Base-by-base conservation (phyloP, 2,113 vertebrate species). In the Hyperopisus bebe region DNA sequence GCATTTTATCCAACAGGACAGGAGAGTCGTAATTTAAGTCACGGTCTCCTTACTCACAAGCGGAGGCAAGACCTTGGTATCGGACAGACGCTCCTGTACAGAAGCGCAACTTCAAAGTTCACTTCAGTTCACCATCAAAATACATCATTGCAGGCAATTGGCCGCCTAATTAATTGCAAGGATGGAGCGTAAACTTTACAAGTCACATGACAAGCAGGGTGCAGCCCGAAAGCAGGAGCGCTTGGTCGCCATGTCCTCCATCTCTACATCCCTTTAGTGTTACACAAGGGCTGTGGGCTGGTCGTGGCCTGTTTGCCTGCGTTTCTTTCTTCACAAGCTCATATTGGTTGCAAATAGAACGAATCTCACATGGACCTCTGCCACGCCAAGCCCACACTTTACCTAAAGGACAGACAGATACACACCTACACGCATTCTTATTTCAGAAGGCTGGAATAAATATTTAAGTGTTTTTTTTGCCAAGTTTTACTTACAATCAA, bases 111-210 rank as follows among this genome's bases (percentile, higher is more conserved):
- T 92, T 93, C 80, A 92, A 88, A 91, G 91, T 53, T 90, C 88
- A 92, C 55, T 47, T 77, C 39, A 53, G 66, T 55, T 91, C 93
- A 92, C 88, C 35, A 42, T 84, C 88, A 74, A 90, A 70, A 91
- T 88, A 94, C 92, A 66, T 90, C 92, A 89, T 83, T 91, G 88
- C 46, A 86, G 66, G 6, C 92, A 91, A 93, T 90, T 92, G 83
- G 48, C 89, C 92, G 44, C 9, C 19, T 93, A 91, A 93, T 94
- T 87, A 93, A 92, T 86, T 91, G 44, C 87, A 91, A 91, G 92
- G 89, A 85, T 3, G 83, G 85, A 39, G 86, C 15, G 90, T 5
- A 27, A 91, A 88, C 51, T 88, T 90, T 85, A 58, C 42, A 19
- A 42, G 11, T 42, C 39, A 39, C 11, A 9, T 15, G 13, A 6